Conservation (phyloP, 2,888 invertebrate genomes). For the Plebejus anna region DNA sequence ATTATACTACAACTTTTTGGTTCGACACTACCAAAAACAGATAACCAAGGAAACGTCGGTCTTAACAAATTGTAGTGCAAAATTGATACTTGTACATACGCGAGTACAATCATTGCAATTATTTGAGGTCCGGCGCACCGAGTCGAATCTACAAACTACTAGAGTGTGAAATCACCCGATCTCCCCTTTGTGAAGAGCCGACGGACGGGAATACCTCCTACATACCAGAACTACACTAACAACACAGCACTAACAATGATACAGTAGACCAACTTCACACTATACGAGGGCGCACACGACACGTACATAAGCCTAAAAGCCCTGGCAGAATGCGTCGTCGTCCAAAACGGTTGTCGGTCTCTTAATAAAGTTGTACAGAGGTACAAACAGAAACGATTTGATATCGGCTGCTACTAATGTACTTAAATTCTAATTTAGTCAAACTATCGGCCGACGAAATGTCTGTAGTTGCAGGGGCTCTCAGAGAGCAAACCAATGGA, state of each 20-base stretch:
- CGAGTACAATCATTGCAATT: constrained; percentile 48
- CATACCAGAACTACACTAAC: constrained; percentile 26
- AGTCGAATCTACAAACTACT: constrained; percentile 53
- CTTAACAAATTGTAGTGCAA: neutral
- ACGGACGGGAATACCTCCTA: constrained; percentile 49
- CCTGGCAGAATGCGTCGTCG: no score
- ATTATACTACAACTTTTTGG: no score
- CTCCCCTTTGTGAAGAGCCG: constrained; percentile 53
- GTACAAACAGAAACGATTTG: no score
- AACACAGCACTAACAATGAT: neutral
- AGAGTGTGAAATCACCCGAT: constrained; percentile 69
- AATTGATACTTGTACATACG: constrained; percentile 33
- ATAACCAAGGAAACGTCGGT: neutral
- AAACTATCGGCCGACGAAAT: no score
- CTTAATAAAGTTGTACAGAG: no score
- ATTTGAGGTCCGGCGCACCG: constrained; percentile 59
- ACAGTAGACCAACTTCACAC: neutral
- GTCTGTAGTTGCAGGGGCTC: no score
- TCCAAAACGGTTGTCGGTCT: no score
- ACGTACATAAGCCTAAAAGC: no score
- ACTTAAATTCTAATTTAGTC: no score
- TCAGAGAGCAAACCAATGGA: no score
- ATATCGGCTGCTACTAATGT: no score
- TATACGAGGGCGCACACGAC: neutral
- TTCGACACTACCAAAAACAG: no score